Evolutionary conservation across 2,113 vertebrate genomes (phyloP).

Genomic region (Phainopepla nitens): DNA sequence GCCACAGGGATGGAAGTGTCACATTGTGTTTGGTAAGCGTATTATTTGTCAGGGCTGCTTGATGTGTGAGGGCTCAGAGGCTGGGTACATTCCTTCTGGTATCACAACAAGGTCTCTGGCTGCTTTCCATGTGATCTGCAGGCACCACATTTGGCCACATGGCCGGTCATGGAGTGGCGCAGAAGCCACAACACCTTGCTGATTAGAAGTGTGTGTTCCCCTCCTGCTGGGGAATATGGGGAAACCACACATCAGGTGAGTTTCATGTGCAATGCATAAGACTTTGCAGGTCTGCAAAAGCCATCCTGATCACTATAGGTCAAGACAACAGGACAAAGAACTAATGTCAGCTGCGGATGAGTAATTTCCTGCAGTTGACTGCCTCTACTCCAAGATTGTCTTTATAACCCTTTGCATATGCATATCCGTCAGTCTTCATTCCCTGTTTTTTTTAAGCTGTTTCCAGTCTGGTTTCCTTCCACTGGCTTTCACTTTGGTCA

Average conservation of each 20-base stretch:
- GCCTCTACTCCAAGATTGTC: background rate
- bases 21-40: accelerated
- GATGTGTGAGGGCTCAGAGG: background rate
- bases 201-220: background rate
- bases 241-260: background rate
- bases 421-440: background rate
- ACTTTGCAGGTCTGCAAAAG: background rate
- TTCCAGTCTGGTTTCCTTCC: background rate
- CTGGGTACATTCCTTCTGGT: background rate
- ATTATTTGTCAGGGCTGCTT: background rate
- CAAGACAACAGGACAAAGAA: background rate
- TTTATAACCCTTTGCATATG: background rate
- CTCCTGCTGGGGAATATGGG: background rate
- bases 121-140: background rate
- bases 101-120: accelerated
- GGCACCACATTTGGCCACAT: background rate
- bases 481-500: background rate
- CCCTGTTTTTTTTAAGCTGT: background rate
- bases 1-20: background rate
- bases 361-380: background rate
- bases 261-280: background rate
- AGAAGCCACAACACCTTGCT: background rate
- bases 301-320: background rate
- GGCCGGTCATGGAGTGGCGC: background rate
- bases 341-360: background rate